Percentiles rank a stretch among this genome's conserved stretches.
phyloP scores from a whole-genome alignment of 2,113 vertebrate species.

The Xenopus borealis region DNA sequence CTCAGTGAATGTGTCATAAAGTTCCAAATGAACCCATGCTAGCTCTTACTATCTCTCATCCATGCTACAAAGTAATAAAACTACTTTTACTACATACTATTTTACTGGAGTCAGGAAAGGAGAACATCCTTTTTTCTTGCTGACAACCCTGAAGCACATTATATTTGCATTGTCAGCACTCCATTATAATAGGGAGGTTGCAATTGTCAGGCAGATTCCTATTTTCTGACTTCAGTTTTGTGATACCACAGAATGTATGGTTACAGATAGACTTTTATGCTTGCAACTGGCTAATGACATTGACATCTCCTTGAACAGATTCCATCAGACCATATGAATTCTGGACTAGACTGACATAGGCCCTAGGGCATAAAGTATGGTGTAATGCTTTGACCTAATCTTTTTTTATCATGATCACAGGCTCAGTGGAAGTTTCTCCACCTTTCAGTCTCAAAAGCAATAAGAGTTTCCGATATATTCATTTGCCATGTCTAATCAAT shows the following conservation, averaged over 20 bases:
- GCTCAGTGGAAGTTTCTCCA: conserved; percentile 43
- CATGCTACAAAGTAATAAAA: no score
- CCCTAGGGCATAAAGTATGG: neutral
- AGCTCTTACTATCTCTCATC: no score
- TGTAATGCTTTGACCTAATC: conserved; percentile 25
- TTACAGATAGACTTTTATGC: no score
- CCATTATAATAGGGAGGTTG: neutral
- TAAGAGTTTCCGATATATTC: conserved; percentile 49
- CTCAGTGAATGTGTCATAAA: no score
- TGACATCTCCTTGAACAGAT: neutral
- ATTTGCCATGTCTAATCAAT: conserved; percentile 51
- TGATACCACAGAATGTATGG: no score
- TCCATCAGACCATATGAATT: neutral
- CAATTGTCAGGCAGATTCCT: no score
- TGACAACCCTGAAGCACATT: no score
- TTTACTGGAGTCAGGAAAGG: no score
- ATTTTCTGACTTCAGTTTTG: no score
- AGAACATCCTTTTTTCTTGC: no score
- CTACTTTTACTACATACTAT: no score
- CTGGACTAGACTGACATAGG: neutral
- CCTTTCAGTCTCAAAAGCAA: conserved; percentile 54
- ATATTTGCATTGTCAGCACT: neutral
- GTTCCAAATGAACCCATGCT: no score
- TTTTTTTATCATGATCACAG: conserved; percentile 29
- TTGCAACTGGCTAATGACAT: conserved; percentile 1